Evolutionary conservation across 2,797 vertebrate species (phyloP).

Genomic region (Chiroxiphia lanceolata): DNA sequence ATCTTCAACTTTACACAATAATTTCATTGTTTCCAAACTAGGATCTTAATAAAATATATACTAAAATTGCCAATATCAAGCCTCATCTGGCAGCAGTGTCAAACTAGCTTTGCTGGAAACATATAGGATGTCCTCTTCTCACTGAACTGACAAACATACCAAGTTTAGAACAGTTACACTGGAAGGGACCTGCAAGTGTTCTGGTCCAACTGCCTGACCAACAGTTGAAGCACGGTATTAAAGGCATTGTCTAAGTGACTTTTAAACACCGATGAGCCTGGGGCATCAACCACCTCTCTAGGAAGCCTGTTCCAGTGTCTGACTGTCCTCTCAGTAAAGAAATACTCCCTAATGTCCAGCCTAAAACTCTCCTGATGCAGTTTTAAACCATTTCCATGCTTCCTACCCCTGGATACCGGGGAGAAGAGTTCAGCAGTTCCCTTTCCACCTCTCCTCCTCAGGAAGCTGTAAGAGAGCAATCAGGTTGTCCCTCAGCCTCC

Average conservation of each 20-base stretch:
- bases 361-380: background rate
- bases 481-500: background rate
- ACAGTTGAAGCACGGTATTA: background rate
- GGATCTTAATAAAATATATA: background rate
- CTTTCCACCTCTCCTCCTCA: background rate
- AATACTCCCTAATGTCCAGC: background rate
- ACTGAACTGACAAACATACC: background rate
- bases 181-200: background rate
- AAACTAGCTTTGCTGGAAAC: background rate
- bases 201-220: background rate
- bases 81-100: background rate
- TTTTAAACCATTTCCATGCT: background rate
- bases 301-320: background rate
- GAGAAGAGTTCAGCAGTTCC: background rate
- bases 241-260: background rate
- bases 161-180: background rate
- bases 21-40: background rate
- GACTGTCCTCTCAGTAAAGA: background rate
- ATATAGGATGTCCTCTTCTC: background rate
- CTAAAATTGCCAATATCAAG: background rate
- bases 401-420: background rate
- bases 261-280: background rate
- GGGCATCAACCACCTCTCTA: background rate
- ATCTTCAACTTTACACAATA: background rate
- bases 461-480: background rate